Percentiles rank a stretch among this genome's conserved stretches.
Conservation (phyloP, 1,140 invertebrate species). For the Trichomalopsis sarcophagae region DNA sequence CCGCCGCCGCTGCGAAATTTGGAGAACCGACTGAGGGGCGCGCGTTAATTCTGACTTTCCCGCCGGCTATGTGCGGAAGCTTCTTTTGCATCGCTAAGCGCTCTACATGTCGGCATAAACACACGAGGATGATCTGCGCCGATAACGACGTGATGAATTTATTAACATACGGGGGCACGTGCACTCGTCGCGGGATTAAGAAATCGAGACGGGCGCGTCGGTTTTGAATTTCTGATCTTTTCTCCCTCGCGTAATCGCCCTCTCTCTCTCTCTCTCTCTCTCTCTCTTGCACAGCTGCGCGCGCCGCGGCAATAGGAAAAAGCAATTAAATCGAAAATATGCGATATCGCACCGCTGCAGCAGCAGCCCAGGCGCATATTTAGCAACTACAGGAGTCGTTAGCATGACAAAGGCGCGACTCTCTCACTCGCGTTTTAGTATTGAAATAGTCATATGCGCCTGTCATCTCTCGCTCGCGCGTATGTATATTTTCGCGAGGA, state of each 20-base stretch:
- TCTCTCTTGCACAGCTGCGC: slow-evolving; percentile 20
- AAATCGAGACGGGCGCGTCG: neutral
- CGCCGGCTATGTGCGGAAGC: neutral
- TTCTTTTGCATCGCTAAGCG: slow-evolving; percentile 49
- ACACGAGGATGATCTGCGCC: slow-evolving; percentile 35
- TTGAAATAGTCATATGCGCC: slow-evolving; percentile 56
- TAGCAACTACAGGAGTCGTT: slow-evolving; percentile 65
- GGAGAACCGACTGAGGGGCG: neutral
- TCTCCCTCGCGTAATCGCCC: slow-evolving; percentile 36
- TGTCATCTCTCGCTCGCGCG: neutral
- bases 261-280: too few species aligned
- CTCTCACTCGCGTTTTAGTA: slow-evolving; percentile 49
- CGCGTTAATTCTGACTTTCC: neutral
- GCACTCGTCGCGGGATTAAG: neutral
- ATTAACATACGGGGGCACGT: neutral
- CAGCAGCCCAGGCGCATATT: slow-evolving; percentile 66
- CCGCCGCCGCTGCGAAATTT: neutral
- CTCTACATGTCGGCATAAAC: slow-evolving; percentile 26
- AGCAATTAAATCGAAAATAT: slow-evolving; percentile 74
- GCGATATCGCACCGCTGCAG: slow-evolving; percentile 56
- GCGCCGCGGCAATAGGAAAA: slow-evolving; percentile 66
- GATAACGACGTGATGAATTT: slow-evolving; percentile 48
- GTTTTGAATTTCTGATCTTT: slow-evolving; percentile 69
- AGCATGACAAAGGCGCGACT: slow-evolving; percentile 65
- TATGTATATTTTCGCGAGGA: neutral